Evolutionary conservation across 2,797 vertebrate genomes (phyloP), one percentile per base, ranked within the genome.

Genomic region (Gymnoscopelus microlampas): DNA sequence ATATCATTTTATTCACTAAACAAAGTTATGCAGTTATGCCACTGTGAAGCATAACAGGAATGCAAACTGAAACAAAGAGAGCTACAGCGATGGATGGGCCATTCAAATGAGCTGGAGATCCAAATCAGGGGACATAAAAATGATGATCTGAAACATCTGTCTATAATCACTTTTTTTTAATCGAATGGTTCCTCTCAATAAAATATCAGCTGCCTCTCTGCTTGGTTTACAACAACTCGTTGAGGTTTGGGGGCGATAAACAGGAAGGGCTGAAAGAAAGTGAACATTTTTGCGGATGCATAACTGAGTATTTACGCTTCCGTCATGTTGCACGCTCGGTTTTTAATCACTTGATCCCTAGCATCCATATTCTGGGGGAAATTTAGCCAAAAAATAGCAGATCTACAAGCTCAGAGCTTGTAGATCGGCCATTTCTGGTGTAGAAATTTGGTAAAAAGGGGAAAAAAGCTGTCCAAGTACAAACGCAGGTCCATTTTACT

Each of bases 71-170:
- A 44, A 44, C 39, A 10, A 8, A 44, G 39, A 8, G 39, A 39
- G 5, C 5, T 39, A 1, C 7, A 10, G 39, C 39, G 39, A 44
- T 29, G 19, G 19, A 29, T 8, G 9, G 39, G 39, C 5, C 29
- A 19, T 65, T 77, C 51, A 60, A 60, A 82, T 66, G 26, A 19
- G 47, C 23, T 58, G 12, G 55, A 79, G 80, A 74, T 58, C 2
- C 14, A 13, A 51, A 51, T 51, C 50, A 13, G 50, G 12, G 50
- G 50, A n/a, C 50, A 51, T 51, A 15, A 51, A 51, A 51, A 51
- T n/a, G 1, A 81, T 51, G 32, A 78, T 39, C 59, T 55, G 50
- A 58, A 59, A 70, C 83, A 77, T 84, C 78, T 87, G 83, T 69
- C 66, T 63, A 23, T 57, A 60, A 69, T 64, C 61, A 60, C n/a